Base-by-base conservation (phyloP, 2,888 invertebrate species). In the Volucella bombylans region DNA sequence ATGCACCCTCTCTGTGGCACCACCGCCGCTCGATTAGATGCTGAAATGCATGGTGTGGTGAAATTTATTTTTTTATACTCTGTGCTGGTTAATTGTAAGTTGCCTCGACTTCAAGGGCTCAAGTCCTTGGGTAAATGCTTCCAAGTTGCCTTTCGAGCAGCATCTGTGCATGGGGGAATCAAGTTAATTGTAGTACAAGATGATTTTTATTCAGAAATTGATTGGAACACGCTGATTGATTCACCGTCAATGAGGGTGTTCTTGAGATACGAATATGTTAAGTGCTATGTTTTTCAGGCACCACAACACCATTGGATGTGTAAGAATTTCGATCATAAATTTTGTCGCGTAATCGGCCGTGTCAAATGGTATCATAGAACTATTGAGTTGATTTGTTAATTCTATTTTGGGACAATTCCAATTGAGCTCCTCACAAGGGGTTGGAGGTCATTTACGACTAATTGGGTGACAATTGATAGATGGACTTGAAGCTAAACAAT, bases 321-420 rank as follows among this genome's bases (percentile, higher is more conserved):
- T 55, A 31, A 10, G 31, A 14, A 11, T n/a, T 43, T 49, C 23
- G 31, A 6, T 31, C 31, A 31, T 3, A 38, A 67, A 74, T 71
- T 61, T 71, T 31, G 43, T 69, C 43, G 65, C 50, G 59, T 67
- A 55, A 78, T 78, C 61, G 50, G 71, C 61, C 54, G 41, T 65
- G 80, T 85, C 83, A 81, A 80, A 65, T 71, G 74, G 31, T 76
- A 79, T 73, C 79, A 73, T 64, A 72, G 82, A 47, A 55, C 31
- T 38, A 8, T 62, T 64, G 61, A 41, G 74, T 64, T 83, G 83
- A 80, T 69, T 83, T 81, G 74, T 85, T 85, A 81, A 85, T 85
- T 85, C 80, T 81, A 85, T 85, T 85, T 85, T 71, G 14, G 79
- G 57, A 50, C 55, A 67, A 31, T 73, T 72, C 64, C 45, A 11